These are phyloP conservation scores for Aricia agestis DNA, from an alignment of 1,140 invertebrate species.

Conservation along the genomic window DNA sequence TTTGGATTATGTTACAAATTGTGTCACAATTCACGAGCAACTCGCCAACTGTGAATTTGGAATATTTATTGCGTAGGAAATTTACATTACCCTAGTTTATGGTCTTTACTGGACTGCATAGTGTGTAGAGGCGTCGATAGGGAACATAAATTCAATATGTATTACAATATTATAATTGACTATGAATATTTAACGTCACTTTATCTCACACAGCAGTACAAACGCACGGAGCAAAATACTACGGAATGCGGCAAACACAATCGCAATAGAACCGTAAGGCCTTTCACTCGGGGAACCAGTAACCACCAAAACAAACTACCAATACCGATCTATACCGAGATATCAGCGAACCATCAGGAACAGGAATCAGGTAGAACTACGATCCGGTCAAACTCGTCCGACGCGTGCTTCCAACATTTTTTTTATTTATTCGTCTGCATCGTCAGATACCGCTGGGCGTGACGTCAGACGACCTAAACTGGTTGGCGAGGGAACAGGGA, in stretches of 20 bases:
- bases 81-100: background rate
- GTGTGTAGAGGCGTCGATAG: background rate
- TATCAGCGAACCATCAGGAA: slow-evolving; percentile 66
- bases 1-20: background rate
- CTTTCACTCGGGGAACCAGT: slow-evolving; percentile 33
- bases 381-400: slow-evolving; percentile 74
- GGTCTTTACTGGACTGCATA: background rate
- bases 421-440: slow-evolving; percentile 76
- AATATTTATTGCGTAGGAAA: background rate
- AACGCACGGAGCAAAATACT: slow-evolving; percentile 3
- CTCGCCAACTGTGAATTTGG: background rate
- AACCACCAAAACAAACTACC: slow-evolving; percentile 29
- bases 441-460: slow-evolving; percentile 72
- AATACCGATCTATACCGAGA: slow-evolving; percentile 31
- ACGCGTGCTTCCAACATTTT: slow-evolving; percentile 75
- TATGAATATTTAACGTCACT: slow-evolving; percentile 14
- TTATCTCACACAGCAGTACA: background rate
- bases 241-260: slow-evolving; percentile 11
- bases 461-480: slow-evolving; percentile 75
- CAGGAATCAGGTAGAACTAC: slow-evolving; percentile 75
- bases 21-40: background rate
- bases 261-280: slow-evolving; percentile 9
- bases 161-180: slow-evolving; percentile 15
- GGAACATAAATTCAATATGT: background rate
- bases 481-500: slow-evolving; percentile 74